A percentile compares a stretch with the other conserved stretches of the same genome.
Evolutionary conservation across 2,888 invertebrate species (phyloP).

Genomic region (Orchesellides sinensis): DNA sequence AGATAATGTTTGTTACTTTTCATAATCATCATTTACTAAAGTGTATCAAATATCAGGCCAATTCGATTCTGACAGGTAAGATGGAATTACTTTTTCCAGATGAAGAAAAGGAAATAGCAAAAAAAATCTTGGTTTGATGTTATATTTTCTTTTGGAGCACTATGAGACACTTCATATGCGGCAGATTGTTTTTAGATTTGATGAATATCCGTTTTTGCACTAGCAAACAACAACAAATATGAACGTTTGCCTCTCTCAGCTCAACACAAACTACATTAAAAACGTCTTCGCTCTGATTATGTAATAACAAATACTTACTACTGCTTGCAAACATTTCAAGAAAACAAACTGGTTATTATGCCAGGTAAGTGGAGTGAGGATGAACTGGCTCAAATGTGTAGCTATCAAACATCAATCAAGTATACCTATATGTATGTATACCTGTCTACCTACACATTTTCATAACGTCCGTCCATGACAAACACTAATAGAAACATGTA

Average conservation of each 20-base stretch:
- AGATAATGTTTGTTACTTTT: constrained; percentile 1
- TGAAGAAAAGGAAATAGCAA: background rate
- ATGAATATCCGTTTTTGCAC: too few species aligned
- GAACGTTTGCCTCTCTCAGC: too few species aligned
- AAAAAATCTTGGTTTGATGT: too few species aligned
- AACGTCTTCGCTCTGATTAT: background rate
- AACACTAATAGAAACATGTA: constrained; percentile 15
- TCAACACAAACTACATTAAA: background rate
- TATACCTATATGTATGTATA: too few species aligned
- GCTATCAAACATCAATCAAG: too few species aligned
- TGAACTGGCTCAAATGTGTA: constrained; percentile 34
- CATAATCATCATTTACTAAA: background rate
- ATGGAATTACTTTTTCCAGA: constrained; percentile 10
- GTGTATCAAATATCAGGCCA: constrained; percentile 40
- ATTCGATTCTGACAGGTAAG: constrained; percentile 40
- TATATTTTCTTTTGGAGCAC: too few species aligned
- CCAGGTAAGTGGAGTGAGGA: background rate
- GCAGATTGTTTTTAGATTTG: too few species aligned
- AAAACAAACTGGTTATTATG: constrained; percentile 41
- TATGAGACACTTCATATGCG: too few species aligned
- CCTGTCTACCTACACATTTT: too few species aligned
- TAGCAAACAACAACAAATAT: too few species aligned
- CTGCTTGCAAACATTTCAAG: background rate
- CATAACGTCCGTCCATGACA: too few species aligned
- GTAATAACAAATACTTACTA: constrained; percentile 23